Percentiles rank a stretch among this genome's conserved stretches.
phyloP scores from a whole-genome alignment of 2,113 vertebrate species.

The Malurus elegans region DNA sequence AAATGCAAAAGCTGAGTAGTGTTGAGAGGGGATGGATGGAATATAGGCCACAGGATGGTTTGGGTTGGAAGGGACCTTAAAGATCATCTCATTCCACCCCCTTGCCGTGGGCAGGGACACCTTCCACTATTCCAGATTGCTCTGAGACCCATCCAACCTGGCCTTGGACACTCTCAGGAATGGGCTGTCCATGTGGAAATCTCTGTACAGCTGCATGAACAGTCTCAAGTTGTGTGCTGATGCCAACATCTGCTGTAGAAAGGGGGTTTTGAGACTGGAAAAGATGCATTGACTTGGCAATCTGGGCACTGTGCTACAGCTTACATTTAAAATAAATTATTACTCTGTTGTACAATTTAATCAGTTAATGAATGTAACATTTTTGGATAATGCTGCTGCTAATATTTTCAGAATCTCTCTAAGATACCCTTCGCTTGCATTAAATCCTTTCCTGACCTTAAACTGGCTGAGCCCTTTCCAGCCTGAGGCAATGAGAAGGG shows the following conservation, averaged over 20 bases:
- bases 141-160: neutral
- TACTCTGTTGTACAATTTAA: neutral
- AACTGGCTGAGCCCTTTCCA: rapidly evolving
- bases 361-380: neutral
- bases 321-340: neutral
- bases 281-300: neutral
- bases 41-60: neutral
- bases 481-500: neutral
- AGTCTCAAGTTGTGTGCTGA: neutral
- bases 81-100: neutral
- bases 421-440: neutral
- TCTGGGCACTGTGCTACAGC: neutral
- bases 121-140: neutral
- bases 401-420: neutral
- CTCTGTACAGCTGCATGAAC: neutral
- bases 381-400: neutral
- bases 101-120: neutral
- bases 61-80: neutral
- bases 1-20: neutral
- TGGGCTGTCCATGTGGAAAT: neutral
- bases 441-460: neutral
- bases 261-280: neutral
- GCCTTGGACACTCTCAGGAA: neutral
- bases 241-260: neutral
- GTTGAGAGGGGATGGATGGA: neutral